Base-by-base conservation (phyloP, 2,888 invertebrate genomes). In the Lithosia quadra region DNA sequence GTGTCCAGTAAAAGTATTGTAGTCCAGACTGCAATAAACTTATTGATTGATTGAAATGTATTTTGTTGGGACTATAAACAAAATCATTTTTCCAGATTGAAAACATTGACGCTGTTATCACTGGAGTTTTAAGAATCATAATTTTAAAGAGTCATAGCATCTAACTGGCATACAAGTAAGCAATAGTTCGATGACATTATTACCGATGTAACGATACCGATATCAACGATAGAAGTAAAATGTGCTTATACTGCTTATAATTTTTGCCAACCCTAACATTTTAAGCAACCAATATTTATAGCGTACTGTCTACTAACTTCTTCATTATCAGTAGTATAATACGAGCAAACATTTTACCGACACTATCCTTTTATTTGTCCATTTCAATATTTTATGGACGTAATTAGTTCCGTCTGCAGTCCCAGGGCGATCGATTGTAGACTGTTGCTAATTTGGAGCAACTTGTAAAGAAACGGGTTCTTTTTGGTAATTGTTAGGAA, bases 341-440 rank as follows among this genome's bases (percentile, higher is more conserved):
- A 85, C 84, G 82, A 80, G 83, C 88, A 88, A 87, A 86, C 84
- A 72, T 77, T 69, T 71, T 63, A 71, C 63, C 67, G 69, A 80
- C 79, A 80, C 69, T 65, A 68, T 65, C 68, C 67, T 68, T 74
- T 76, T 78, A 72, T 74, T 73, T 72, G 76, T 68, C 68, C 81
- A 80, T 82, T 82, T 79, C 73, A 81, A 76, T 78, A 76, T 77
- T 86, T 85, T 85, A 80, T 74, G 66, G 83, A 68, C 75, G 73
- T 89, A 89, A 92, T 92, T 91, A 91, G 90, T 91, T 89, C 83
- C 85, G 84, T 85, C 83, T 81, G 76, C 74, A 81, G 86, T 88
- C 86, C 86, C 74, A 79, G 73, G 68, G 65, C 65, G 56, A 70
- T 74, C 73, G 33, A 58, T 36, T 56, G 60, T 61, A 67, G 67